Evolutionary conservation across 2,888 invertebrate genomes (phyloP).

Genomic region (Leptarthrus brevirostris): DNA sequence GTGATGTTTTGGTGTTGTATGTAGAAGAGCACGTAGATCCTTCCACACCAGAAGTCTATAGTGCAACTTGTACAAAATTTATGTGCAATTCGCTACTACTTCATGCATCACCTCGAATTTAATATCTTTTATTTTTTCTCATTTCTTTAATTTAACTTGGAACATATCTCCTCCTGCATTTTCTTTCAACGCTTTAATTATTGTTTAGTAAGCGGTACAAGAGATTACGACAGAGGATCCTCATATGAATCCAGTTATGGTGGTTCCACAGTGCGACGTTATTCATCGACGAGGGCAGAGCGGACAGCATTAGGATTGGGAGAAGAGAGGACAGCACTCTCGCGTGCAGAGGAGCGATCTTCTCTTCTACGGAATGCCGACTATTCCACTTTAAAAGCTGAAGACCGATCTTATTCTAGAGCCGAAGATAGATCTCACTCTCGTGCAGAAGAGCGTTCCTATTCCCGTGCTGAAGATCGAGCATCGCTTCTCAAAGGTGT

Average conservation of each 20-base stretch:
- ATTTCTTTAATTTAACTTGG: conserved; percentile 1
- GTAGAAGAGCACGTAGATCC: conserved; percentile 19
- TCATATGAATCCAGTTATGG: conserved; percentile 60
- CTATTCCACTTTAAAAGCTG: conserved; percentile 48
- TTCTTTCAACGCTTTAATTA: conserved; percentile 37
- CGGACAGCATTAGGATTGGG: conserved; percentile 13
- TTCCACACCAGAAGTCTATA: conserved; percentile 8
- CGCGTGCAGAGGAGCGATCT: conserved; percentile 56
- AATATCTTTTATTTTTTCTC: conserved; percentile 1
- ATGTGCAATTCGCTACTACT: conserved; percentile 24
- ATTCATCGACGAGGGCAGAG: conserved; percentile 55
- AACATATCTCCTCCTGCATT: background rate
- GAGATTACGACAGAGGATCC: conserved; percentile 60
- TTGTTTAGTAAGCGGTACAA: conserved; percentile 57
- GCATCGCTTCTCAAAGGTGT: conserved; percentile 5
- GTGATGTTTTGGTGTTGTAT: conserved; percentile 37
- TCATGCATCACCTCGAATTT: conserved; percentile 6
- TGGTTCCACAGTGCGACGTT: conserved; percentile 56
- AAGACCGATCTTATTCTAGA: conserved; percentile 50
- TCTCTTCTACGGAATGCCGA: conserved; percentile 55
- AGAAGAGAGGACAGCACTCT: conserved; percentile 15
- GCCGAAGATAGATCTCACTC: conserved; percentile 16
- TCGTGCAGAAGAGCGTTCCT: conserved; percentile 49
- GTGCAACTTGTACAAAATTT: conserved; percentile 25
- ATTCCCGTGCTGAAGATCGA: conserved; percentile 17